Conservation (phyloP, 2,113 vertebrate species). For the Nesoenas mayeri region DNA sequence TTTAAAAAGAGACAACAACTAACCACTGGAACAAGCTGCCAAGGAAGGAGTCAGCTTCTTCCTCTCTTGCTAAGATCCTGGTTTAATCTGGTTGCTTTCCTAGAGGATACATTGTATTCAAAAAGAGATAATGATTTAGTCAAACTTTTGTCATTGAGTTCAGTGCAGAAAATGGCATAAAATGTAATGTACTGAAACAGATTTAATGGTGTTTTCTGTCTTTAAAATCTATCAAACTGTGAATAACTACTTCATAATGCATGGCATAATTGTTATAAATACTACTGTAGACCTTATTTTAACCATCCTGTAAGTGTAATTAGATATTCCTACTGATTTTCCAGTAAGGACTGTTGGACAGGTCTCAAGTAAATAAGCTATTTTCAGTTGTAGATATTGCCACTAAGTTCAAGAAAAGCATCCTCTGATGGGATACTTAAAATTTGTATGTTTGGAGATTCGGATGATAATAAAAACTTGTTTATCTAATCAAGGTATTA, state of each 20-base stretch:
- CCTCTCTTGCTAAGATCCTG: background rate
- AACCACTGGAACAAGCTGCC: background rate
- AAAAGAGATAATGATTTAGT: background rate
- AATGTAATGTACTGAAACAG: background rate
- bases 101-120: background rate
- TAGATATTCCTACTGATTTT: background rate
- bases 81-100: background rate
- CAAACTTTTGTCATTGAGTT: background rate
- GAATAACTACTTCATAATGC: background rate
- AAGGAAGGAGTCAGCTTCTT: background rate
- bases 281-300: background rate
- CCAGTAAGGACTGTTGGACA: background rate
- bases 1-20: background rate
- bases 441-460: background rate
- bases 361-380: background rate
- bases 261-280: background rate
- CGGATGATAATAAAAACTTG: background rate
- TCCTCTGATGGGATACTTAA: background rate
- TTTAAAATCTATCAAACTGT: background rate
- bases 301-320: background rate
- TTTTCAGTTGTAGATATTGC: background rate
- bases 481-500: background rate
- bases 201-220: background rate
- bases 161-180: background rate
- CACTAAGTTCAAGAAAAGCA: background rate